Evolutionary conservation across 2,888 invertebrate species (phyloP), one percentile per base, ranked within the genome.

Genomic region (Pyrochroa serraticornis): DNA sequence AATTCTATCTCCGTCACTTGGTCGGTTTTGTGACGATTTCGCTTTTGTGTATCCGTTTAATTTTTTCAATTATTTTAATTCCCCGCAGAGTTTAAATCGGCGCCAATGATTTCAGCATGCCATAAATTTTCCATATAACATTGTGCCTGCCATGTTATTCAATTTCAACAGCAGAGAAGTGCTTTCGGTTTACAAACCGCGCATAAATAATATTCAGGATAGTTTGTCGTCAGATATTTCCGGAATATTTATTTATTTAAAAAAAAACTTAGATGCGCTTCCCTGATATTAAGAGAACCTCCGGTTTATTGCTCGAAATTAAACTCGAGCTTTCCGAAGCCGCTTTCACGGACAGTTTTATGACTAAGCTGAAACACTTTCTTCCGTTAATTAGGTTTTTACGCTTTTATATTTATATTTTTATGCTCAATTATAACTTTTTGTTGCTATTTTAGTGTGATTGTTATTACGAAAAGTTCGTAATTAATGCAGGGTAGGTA

Each of bases 131-230:
- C 59, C 45, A 37, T 37, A 54, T 54, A 54, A 58, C 58, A 48
- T 53, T 58, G 49, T 54, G 46, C 54, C 45, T 50, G 58, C 53
- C 53, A 47, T 59, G 52, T 59, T 59, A 59, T 59, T 54, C 50
- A 59, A 59, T 59, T 59, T 59, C 59, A 59, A 45, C 59, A 59
- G 54, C 44, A 56, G 56, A 38, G 45, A 56, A 59, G 41, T 45
- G 54, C 46, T 49, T 58, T 54, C 50, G 58, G 53, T 58, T 58
- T 54, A 59, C 54, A 45, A 53, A 59, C 54, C 59, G 41, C 57
- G 49, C 41, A 45, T 56, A 56, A 56, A 56, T 56, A 56, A 56
- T 44, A 56, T 44, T 38, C 44, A 30, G 22, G 50, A 49, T 56
- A 56, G 56, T 56, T 56, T 39, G 37, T 13, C 32, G 12, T 39